Evolutionary conservation across 2,113 vertebrate genomes (phyloP).

Genomic region (Phaetusa simplex): DNA sequence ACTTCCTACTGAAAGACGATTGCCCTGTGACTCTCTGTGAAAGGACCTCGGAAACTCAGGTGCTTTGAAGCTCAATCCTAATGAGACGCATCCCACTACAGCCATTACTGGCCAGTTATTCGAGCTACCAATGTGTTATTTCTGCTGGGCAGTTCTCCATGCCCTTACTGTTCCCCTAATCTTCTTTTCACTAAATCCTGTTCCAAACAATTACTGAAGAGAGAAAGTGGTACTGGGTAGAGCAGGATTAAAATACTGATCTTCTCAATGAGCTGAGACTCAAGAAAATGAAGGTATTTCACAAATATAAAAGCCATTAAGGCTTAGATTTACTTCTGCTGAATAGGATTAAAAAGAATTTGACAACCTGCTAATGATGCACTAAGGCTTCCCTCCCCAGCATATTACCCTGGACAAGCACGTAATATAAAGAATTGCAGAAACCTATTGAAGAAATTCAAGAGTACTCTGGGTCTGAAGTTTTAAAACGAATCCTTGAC

Average conservation of each 20-base stretch:
- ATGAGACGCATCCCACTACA: not conserved
- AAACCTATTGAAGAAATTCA: not conserved
- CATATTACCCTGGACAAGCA: not conserved
- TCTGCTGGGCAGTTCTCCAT: not conserved
- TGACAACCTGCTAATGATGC: not conserved
- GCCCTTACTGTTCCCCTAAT: not conserved
- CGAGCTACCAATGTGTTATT: not conserved
- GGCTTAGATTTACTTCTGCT: not conserved
- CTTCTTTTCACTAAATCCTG: not conserved
- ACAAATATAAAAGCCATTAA: not conserved
- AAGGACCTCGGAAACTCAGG: not conserved
- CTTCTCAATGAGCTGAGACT: not conserved
- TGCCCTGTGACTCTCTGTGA: not conserved
- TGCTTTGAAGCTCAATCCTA: not conserved
- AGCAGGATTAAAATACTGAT: slow-evolving; percentile 22
- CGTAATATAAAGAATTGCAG: not conserved
- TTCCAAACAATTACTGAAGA: not conserved
- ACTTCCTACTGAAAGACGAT: not conserved
- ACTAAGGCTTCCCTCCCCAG: not conserved
- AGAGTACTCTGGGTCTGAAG: not conserved
- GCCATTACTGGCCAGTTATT: not conserved
- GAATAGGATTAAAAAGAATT: not conserved
- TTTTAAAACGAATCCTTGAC: not conserved
- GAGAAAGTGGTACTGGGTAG: not conserved
- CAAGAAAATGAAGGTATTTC: not conserved